Conservation (phyloP, 2,797 vertebrate species). For the Spea hammondii region DNA sequence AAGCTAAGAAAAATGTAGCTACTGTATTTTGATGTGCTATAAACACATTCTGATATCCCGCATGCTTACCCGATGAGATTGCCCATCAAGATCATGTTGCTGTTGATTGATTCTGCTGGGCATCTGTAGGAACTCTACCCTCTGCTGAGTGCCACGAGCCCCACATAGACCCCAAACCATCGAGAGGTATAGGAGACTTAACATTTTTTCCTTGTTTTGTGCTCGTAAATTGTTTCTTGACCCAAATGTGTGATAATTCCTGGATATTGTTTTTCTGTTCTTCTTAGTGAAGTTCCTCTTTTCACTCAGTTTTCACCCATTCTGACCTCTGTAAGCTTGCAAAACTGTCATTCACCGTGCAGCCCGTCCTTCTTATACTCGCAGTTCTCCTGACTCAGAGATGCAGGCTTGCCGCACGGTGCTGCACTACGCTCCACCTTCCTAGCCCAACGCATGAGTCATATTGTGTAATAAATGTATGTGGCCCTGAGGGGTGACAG, state of each 20-base stretch:
- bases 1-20: too few relatives aligned
- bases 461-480: constrained; percentile 61
- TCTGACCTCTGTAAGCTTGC: constrained; percentile 53
- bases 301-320: constrained; percentile 57
- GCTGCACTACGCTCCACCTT: constrained; percentile 70
- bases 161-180: constrained; percentile 68
- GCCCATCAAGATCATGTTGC: constrained; percentile 60
- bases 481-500: constrained; percentile 59
- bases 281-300: constrained; percentile 25
- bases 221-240: not conserved
- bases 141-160: constrained; percentile 65
- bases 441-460: constrained; percentile 75
- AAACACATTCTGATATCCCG: too few relatives aligned
- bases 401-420: constrained; percentile 56
- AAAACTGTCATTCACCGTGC: constrained; percentile 57
- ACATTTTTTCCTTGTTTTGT: constrained; percentile 9
- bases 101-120: constrained; percentile 60
- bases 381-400: constrained; percentile 68
- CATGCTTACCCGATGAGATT: constrained; percentile 66
- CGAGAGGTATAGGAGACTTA: constrained; percentile 67
- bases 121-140: constrained; percentile 58
- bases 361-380: constrained; percentile 70
- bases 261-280: not conserved
- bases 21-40: too few relatives aligned
- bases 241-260: not conserved